Evolutionary conservation across 2,797 vertebrate species (phyloP).

Genomic region (Trichosurus vulpecula): DNA sequence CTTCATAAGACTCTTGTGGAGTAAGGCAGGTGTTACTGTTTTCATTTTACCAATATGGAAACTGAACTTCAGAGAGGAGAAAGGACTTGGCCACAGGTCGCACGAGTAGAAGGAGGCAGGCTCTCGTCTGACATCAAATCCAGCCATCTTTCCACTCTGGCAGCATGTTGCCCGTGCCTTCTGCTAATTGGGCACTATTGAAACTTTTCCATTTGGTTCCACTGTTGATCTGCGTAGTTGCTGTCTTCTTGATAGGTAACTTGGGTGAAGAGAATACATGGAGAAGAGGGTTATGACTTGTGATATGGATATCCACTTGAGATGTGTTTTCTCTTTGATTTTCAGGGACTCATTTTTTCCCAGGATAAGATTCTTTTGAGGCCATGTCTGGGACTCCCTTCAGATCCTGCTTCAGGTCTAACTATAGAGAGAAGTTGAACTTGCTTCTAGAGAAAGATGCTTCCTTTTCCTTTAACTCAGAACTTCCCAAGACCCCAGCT

Average conservation of each 20-base stretch:
- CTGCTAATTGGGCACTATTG: not conserved
- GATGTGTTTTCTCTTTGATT: not conserved
- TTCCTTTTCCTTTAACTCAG: slow-evolving; percentile 73
- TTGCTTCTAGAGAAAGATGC: slow-evolving; percentile 73
- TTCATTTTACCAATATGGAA: not conserved
- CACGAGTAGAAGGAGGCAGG: not conserved
- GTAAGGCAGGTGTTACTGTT: not conserved
- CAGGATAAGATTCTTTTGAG: slow-evolving; percentile 15
- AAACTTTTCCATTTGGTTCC: not conserved
- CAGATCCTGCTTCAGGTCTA: slow-evolving; percentile 69
- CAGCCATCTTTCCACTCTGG: not conserved
- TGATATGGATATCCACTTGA: not conserved
- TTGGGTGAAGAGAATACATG: not conserved
- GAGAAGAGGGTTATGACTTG: not conserved
- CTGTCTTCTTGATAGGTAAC: not conserved
- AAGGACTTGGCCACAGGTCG: not conserved
- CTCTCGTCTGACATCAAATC: not conserved
- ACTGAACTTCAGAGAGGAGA: not conserved
- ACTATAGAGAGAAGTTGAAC: slow-evolving; percentile 75
- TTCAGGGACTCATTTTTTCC: slow-evolving; percentile 13
- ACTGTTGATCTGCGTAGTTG: not conserved
- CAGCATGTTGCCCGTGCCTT: not conserved
- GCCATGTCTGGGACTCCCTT: slow-evolving; percentile 65
- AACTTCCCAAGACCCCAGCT: slow-evolving; percentile 73
- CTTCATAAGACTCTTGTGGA: not conserved